phyloP scores from a whole-genome alignment of 2,113 vertebrate genomes.

The Zosterops borbonicus region DNA sequence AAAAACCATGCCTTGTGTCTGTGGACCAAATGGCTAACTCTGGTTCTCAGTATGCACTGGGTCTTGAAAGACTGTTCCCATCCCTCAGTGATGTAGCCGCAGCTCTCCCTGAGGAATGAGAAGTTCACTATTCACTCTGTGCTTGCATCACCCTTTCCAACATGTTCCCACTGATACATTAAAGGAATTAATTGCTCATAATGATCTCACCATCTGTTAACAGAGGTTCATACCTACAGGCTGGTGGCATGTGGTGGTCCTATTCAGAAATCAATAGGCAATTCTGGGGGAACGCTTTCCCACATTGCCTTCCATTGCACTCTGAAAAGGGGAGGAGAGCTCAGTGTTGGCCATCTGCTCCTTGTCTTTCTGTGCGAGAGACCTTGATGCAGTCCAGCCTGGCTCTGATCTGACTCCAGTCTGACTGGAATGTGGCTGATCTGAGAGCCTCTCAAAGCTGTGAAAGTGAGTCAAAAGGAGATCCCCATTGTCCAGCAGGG shows the following conservation, averaged over 20 bases:
- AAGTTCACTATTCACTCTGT: constrained; percentile 81
- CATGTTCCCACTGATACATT: constrained; percentile 96
- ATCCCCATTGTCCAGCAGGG: constrained; percentile 78
- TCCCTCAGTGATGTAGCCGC: constrained; percentile 73
- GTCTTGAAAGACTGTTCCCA: constrained; percentile 80
- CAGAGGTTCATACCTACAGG: constrained; percentile 92
- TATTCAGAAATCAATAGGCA: constrained; percentile 88
- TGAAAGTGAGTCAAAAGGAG: constrained; percentile 91
- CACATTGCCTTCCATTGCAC: constrained; percentile 84
- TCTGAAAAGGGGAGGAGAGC: constrained; percentile 89
- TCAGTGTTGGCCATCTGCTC: constrained; percentile 96
- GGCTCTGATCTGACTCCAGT: constrained; percentile 92
- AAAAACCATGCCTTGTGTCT: constrained; percentile 71
- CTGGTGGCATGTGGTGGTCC: constrained; percentile 90
- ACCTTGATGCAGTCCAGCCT: constrained; percentile 86
- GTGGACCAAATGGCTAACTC: constrained; percentile 57
- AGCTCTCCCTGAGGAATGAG: constrained; percentile 73
- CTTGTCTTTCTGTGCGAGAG: constrained; percentile 89
- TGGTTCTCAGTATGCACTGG: constrained; percentile 49
- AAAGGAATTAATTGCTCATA: constrained; percentile 99
- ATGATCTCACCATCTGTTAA: constrained; percentile 99
- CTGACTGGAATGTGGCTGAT: constrained; percentile 88
- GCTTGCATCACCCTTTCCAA: constrained; percentile 88
- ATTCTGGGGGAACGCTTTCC: constrained; percentile 81
- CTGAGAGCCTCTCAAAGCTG: constrained; percentile 83